Percentiles rank a stretch among this genome's conserved stretches.
phyloP scores from a whole-genome alignment of 2,797 vertebrate species.

The Hypotaenidia okinawae region DNA sequence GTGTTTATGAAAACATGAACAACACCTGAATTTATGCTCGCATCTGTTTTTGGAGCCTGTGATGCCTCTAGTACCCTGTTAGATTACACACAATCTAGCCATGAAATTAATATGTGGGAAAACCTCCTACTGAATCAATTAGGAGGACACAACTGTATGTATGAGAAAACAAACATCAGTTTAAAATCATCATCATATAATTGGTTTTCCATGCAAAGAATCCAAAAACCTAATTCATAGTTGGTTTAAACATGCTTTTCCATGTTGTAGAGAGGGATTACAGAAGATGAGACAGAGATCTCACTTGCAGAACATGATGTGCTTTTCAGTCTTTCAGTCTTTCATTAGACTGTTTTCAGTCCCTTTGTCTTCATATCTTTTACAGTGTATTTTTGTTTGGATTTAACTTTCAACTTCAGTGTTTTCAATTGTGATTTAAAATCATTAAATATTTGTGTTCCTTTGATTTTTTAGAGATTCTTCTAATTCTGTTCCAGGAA shows the following conservation, averaged over 20 bases:
- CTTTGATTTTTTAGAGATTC: constrained; percentile 29
- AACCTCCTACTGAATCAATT: neutral
- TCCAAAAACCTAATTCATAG: neutral
- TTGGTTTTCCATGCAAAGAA: constrained; percentile 5
- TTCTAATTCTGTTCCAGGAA: constrained; percentile 36
- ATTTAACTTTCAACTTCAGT: constrained; percentile 19
- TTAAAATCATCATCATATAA: neutral
- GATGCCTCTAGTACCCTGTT: neutral
- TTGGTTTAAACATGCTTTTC: neutral
- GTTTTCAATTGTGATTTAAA: constrained; percentile 44
- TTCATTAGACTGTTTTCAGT: neutral
- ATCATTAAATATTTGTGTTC: constrained; percentile 9
- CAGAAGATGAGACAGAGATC: neutral
- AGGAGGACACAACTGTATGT: neutral
- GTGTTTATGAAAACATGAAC: neutral
- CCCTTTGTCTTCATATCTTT: neutral
- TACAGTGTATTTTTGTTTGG: neutral
- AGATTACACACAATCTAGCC: neutral
- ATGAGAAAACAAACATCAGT: neutral
- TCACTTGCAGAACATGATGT: neutral
- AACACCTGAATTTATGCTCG: neutral
- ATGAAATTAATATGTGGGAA: neutral
- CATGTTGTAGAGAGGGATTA: neutral
- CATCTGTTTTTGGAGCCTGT: neutral
- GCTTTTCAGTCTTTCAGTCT: neutral